Evolutionary conservation across 2,888 invertebrate genomes (phyloP), one percentile per base, ranked within the genome.

Genomic region (Aleiodes leptofemur): DNA sequence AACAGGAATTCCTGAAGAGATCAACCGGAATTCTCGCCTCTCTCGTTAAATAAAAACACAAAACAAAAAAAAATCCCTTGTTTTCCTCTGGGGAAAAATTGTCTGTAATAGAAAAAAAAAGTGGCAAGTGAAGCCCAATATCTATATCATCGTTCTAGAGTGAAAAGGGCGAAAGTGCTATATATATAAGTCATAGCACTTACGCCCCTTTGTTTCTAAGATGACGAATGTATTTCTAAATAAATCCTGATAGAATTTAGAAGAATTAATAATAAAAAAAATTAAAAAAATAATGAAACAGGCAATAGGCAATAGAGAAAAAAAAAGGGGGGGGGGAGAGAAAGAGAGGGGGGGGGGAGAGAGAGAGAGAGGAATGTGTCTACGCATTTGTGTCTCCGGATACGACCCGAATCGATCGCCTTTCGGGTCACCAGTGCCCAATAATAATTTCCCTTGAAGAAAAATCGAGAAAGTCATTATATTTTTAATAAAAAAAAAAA

Each of bases 1-100:
- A 68, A 72, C 66, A 50, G 48, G 73, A 78, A 76, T 76, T 76
- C 74, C 72, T 57, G 69, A 74, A 64, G 72, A 76, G 68, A 77
- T 64, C 72, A 75, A 69, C 66, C 70, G 66, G 73, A 68, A 77
- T 48, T 64, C 69, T 69, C 51, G 11, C 56, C 55, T 43, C 11
- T 6, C 5, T 66, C 43, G 38, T 38, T 51, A 2, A 1, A 23
- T 51, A 51, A n/a, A 51, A 23, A 23, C 2, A 23, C 23, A 53
- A 11, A 6, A 53, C 7, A 14, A 53, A 53, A 53, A 14, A 53
- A 53, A 53, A 14, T 14, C 14, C 34, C 5, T 34, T 6, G 34
- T 16, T 53, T 16, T 5, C 14, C 5, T 34, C 34, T 4, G 4
- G 34, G 34, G 1, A 34, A 34, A 34, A 34, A 34, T 34, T 6